Conservation (phyloP, 2,888 invertebrate genomes). For the Griposia aprilina region DNA sequence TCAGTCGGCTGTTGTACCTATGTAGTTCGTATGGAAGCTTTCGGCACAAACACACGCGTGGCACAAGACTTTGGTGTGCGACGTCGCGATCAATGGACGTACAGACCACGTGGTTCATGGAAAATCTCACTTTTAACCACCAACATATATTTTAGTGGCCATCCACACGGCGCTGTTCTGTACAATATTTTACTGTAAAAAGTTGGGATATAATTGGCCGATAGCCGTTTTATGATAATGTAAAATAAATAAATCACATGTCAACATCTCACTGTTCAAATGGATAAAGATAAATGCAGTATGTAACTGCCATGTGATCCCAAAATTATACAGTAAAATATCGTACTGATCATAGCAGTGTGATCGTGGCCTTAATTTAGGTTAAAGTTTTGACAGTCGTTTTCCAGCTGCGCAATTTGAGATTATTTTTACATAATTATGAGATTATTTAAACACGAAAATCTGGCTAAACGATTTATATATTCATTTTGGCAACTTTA, state of each 20-base stretch:
- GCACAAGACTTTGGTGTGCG: slow-evolving; percentile 74
- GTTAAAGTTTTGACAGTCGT: slow-evolving; percentile 3
- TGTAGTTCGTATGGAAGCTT: slow-evolving; percentile 73
- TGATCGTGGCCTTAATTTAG: background rate
- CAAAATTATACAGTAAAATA: too few relatives aligned
- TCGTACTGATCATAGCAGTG: too few relatives aligned
- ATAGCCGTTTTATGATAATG: background rate
- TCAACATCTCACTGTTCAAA: too few relatives aligned
- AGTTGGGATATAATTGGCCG: background rate
- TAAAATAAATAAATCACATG: too few relatives aligned
- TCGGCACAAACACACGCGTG: slow-evolving; percentile 78
- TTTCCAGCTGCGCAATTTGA: slow-evolving; percentile 17
- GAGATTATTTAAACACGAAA: slow-evolving; percentile 52
- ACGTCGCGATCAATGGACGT: slow-evolving; percentile 42
- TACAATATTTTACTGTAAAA: background rate
- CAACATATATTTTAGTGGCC: background rate
- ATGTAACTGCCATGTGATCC: background rate
- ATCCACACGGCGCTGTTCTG: too few relatives aligned
- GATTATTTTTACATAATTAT: slow-evolving; percentile 47
- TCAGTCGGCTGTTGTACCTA: slow-evolving; percentile 67
- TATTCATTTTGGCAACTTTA: slow-evolving; percentile 27
- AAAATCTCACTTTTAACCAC: slow-evolving; percentile 3
- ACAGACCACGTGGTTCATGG: background rate
- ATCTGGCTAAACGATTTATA: slow-evolving; percentile 25
- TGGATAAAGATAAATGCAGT: background rate